Evolutionary conservation across 2,113 vertebrate genomes (phyloP).

Genomic region (Misgurnus mizolepis): DNA sequence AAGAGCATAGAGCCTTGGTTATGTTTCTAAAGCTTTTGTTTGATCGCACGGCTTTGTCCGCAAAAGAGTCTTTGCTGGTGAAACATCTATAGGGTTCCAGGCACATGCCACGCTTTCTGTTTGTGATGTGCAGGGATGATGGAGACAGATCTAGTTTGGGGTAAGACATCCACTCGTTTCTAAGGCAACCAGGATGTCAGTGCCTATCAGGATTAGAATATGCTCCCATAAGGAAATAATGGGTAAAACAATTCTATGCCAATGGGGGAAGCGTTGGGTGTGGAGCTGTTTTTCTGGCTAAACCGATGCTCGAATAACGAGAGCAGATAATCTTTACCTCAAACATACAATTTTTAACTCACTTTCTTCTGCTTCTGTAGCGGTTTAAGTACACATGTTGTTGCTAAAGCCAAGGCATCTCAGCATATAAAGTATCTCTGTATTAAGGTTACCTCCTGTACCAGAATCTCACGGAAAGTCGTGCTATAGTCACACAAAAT

Average conservation of each 20-base stretch:
- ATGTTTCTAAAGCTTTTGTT: slow-evolving; percentile 22
- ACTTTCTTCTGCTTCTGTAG: background rate
- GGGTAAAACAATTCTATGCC: background rate
- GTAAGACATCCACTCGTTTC: slow-evolving; percentile 43
- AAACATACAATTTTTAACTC: background rate
- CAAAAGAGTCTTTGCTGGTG: background rate
- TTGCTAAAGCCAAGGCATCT: too few species aligned
- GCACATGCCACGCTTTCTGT: slow-evolving; percentile 27
- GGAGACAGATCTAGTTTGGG: slow-evolving; percentile 10
- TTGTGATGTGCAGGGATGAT: slow-evolving; percentile 42
- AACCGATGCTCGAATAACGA: slow-evolving; percentile 1
- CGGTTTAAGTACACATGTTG: too few species aligned
- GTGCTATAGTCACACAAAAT: too few species aligned
- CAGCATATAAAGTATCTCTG: too few species aligned
- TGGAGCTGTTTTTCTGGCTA: background rate
- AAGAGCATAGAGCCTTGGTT: slow-evolving; percentile 5
- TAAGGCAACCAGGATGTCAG: slow-evolving; percentile 47
- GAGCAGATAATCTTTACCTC: background rate
- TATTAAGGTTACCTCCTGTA: too few species aligned
- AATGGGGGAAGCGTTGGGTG: background rate
- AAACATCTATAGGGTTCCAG: slow-evolving; percentile 11
- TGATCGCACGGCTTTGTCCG: background rate
- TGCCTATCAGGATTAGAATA: slow-evolving; percentile 31
- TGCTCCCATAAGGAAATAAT: slow-evolving; percentile 8
- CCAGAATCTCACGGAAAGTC: too few species aligned